Evolutionary conservation across 92 coral and sea anemone genomes (phyloP).

Genomic region (Porites cylindrica): DNA sequence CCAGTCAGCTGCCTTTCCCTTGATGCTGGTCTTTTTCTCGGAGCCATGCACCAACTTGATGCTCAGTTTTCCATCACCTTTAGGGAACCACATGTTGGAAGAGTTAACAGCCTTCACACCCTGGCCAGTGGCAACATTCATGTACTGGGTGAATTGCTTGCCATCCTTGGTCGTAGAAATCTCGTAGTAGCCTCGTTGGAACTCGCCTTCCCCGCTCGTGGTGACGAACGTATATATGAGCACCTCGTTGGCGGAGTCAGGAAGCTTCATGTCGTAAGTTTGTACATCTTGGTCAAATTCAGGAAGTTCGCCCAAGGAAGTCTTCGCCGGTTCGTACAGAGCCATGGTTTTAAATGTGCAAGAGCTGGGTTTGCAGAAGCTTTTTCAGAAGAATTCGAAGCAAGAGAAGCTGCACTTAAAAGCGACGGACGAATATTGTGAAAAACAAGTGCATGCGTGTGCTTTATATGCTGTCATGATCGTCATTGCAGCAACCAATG

Average conservation of each 20-base stretch:
- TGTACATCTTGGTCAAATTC: slow-evolving; percentile 33
- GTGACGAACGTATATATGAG: slow-evolving; percentile 64
- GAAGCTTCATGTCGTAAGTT: slow-evolving; percentile 36
- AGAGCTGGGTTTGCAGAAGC: not conserved
- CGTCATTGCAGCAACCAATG: slow-evolving; percentile 17
- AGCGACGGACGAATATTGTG: not conserved
- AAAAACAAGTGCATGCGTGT: not conserved
- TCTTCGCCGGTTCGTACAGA: slow-evolving; percentile 23
- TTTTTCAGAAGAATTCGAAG: not conserved
- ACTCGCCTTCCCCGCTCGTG: slow-evolving; percentile 55
- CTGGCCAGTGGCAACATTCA: slow-evolving; percentile 71
- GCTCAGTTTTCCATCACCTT: slow-evolving; percentile 56
- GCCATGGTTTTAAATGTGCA: slow-evolving; percentile 27
- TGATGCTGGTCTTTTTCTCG: slow-evolving; percentile 46
- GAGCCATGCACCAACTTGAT: slow-evolving; percentile 37
- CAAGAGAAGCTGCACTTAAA: too few species aligned
- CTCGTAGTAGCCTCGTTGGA: slow-evolving; percentile 70
- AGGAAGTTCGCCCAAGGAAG: slow-evolving; percentile 54
- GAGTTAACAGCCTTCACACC: slow-evolving; percentile 63
- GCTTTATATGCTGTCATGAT: not conserved
- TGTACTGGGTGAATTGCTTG: slow-evolving; percentile 53
- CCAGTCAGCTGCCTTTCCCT: slow-evolving; percentile 36
- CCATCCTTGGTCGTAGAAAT: slow-evolving; percentile 49
- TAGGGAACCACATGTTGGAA: slow-evolving; percentile 75
- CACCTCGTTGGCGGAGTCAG: slow-evolving; percentile 60